Base-by-base conservation (phyloP, 2,888 invertebrate genomes). In the Noctua pronuba region DNA sequence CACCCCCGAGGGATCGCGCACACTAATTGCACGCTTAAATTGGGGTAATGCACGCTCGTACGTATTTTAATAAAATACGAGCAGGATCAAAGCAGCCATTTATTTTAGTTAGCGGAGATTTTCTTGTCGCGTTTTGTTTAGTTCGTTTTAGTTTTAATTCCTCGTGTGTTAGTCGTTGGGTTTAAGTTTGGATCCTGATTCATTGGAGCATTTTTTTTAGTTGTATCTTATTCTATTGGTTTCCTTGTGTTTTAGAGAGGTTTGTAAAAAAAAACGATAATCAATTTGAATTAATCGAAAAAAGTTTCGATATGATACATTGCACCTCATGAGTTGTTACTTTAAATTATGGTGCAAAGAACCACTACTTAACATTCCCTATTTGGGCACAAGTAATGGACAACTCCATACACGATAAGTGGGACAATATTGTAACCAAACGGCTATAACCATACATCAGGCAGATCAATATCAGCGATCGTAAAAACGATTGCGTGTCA, bases 1-100 rank as follows among this genome's bases (percentile, higher is more conserved):
- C 79, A 86, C 91, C 90, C 93, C 92, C 92, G 89, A 90, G 88
- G 90, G 89, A 90, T 89, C 90, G 89, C 87, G 88, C 90, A 91
- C 94, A 94, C 96, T 96, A 96, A 96, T 96, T 96, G 96, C 95
- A 89, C 92, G 92, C 92, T 94, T 92, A 94, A 96, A 96, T 95
- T 95, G 95, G 96, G 95, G 95, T 96, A 96, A 96, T 95, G 95
- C 95, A 95, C 94, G 92, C 93, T 91, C 93, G 92, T 92, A 91
- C 91, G 93, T 91, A 93, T 94, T 96, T 96, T 95, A 95, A 96
- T 96, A 96, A 95, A 95, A 94, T 91, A 95, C 95, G 95, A 95
- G 87, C 78, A 74, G 94, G 94, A 95, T 95, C 94, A 94, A 93
- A 94, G 94, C 91, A 80, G 92, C 94, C 94, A 95, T 96, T 96